Evolutionary conservation across 2,113 vertebrate species (phyloP), one percentile per base, ranked within the genome.

Genomic region (Ailurus styani): DNA sequence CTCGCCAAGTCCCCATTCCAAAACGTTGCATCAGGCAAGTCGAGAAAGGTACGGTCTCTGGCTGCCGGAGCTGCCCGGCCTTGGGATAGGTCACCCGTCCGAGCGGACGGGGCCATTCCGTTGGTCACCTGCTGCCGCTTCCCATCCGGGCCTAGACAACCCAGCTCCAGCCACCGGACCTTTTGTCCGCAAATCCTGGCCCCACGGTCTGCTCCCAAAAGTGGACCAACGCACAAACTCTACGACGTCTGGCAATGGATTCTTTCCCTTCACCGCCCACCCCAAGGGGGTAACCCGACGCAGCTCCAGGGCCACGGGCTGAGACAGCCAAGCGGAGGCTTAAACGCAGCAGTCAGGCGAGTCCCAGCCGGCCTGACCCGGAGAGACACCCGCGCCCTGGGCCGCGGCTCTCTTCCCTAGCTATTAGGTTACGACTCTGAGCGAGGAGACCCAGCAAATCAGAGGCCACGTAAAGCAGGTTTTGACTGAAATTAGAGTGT

Each of bases 401-500:
- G 62, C 89, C 57, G 82, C 96, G 60, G 93, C 87, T 54, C 66
- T 87, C 97, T 94, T 93, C 97, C 68, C 86, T 42, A 90, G 95
- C 94, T 95, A 75, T 94, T 73, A 21, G 57, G 85, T 96, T 96
- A 85, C 70, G 5, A 87, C 87, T 98, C 75, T 57, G 93, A 88
- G 96, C 84, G 95, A 79, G 93, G 93, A 90, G 92, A 93, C 52
- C 84, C 78, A 90, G 75, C 83, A 95, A 97, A 97, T 97, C 97
- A 98, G 96, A 98, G 97, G 95, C 92, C 29, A 96, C 70, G 94
- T 97, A 98, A 94, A 93, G 89, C 98, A 84, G 90, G 94, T 98
- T 98, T 98, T 97, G 88, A 98, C 98, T 98, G 97, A 98, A 98
- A 99, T 98, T 97, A 98, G 97, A 97, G 98, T 86, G 97, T 96